Percentiles rank a stretch among this genome's conserved stretches.
phyloP scores from a whole-genome alignment of 2,113 vertebrate species.

The Cromileptes altivelis region DNA sequence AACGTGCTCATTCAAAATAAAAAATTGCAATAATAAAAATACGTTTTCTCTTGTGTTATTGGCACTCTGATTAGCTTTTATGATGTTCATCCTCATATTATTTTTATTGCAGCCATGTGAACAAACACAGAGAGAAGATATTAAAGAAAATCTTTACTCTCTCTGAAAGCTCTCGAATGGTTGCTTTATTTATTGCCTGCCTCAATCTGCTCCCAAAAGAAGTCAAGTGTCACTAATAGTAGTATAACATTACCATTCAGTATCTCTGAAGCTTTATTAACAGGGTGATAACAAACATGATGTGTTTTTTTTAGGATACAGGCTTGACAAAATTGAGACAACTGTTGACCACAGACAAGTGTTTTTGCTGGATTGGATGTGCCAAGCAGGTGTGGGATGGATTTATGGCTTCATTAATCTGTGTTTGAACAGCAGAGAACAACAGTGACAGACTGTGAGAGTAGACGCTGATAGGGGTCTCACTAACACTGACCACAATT shows the following conservation, averaged over 20 bases:
- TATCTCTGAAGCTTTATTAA: background rate
- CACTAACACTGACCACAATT: conserved; percentile 14
- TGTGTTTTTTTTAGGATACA: background rate
- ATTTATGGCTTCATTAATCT: conserved; percentile 64
- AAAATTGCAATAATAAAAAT: background rate
- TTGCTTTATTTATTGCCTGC: conserved; percentile 13
- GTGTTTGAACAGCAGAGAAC: conserved; percentile 19
- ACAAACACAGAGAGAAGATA: background rate
- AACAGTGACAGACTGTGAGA: background rate
- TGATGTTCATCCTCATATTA: background rate
- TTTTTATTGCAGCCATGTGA: background rate
- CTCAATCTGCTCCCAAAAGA: background rate
- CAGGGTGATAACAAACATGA: background rate
- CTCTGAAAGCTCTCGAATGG: background rate
- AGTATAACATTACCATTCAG: background rate
- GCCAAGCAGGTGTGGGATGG: background rate
- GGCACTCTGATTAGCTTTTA: background rate
- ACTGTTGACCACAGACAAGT: background rate
- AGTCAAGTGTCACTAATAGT: background rate
- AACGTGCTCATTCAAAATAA: background rate
- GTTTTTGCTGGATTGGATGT: conserved; percentile 11
- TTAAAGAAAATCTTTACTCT: background rate
- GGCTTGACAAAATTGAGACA: background rate
- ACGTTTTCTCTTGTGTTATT: background rate
- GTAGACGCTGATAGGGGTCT: conserved; percentile 19